Evolutionary conservation across 2,888 invertebrate species (phyloP), one percentile per base, ranked within the genome.

Genomic region (Gastracanthus pulcherrimus): DNA sequence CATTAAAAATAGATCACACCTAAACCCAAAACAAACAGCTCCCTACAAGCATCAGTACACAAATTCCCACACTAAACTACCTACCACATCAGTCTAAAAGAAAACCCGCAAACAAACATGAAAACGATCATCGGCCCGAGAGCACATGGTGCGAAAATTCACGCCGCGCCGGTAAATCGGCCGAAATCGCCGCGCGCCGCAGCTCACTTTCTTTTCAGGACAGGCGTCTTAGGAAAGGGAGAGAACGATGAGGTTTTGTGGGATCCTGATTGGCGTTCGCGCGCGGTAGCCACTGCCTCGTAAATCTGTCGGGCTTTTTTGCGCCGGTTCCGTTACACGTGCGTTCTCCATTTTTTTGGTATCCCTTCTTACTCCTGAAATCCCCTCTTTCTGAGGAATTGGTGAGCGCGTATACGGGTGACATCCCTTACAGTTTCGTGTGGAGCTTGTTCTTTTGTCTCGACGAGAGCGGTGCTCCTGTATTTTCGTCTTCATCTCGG

Each of bases 251-350:
- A 77, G 62, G 60, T 70, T 77, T 77, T 71, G 77, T 64, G 41
- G 31, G 29, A 75, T 45, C 29, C 62, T 64, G 76, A 76, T 76
- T 80, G 80, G 70, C 34, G 41, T 26, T 48, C 45, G 70, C 34
- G 41, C 29, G 34, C 45, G 23, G 58, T 64, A 34, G 64, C 67
- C 34, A 13, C n/a, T 4, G 26, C 6, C 69, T 75, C 76, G 71
- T 81, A 81, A 81, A 81, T 81, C 76, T 71, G 70, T 76, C 45
- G 29, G 13, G n/a, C 67, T 48, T 71, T 81, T 76, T 77, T 74
- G 71, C 60, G 60, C 55, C 5, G 9, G 45, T 62, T 62, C 70
- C 70, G 77, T 77, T 62, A 75, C 51, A n/a, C 16, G 55, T 45
- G 38, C 34, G 38, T 66, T 64, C 77, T 51, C 62, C 51, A 55